phyloP scores from a whole-genome alignment of 2,888 invertebrate species.

The Caenorhabditis imperialis region DNA sequence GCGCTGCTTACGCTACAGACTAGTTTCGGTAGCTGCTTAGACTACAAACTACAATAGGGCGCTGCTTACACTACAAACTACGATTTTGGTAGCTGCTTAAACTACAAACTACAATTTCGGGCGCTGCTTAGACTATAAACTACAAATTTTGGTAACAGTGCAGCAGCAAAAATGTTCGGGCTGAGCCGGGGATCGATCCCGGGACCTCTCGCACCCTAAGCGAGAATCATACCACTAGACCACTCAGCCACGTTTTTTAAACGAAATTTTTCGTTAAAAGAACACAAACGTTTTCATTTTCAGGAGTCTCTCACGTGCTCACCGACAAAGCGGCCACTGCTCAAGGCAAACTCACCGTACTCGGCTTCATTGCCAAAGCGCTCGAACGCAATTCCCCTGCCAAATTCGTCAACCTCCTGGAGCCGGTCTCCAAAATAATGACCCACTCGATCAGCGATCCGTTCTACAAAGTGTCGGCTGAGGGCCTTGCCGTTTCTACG shows the following conservation, averaged over 20 bases:
- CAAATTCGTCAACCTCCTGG: constrained; percentile 84
- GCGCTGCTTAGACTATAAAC: no score
- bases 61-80: no score
- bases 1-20: no score
- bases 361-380: constrained; percentile 85
- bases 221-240: constrained; percentile 79
- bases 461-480: constrained; percentile 87
- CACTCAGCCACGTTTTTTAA: constrained; percentile 74
- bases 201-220: constrained; percentile 79
- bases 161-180: no score
- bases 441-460: constrained; percentile 92
- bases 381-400: constrained; percentile 10
- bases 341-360: constrained; percentile 93
- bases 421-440: constrained; percentile 82
- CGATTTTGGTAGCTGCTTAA: no score
- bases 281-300: no score
- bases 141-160: no score
- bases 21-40: no score
- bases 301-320: constrained; percentile 86
- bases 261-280: no score
- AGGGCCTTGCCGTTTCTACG: constrained; percentile 48
- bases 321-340: constrained; percentile 60
- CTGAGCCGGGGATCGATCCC: constrained; percentile 77
- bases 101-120: no score
- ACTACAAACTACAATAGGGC: no score